Base-by-base conservation (phyloP, 2,888 invertebrate species). In the Mongoloraphidia duomilia region DNA sequence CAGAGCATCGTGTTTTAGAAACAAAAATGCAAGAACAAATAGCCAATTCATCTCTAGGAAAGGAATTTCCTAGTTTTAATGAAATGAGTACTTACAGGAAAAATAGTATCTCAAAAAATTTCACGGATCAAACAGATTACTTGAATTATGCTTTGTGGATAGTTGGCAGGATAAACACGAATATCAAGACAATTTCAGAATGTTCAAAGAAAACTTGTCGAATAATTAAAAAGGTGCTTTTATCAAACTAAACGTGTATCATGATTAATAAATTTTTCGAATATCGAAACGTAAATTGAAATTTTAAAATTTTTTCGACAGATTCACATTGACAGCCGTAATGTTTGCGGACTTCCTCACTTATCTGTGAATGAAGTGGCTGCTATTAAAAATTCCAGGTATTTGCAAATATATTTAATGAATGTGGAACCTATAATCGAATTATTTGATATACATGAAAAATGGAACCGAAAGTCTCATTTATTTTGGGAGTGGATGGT, bases 401-500 rank as follows among this genome's bases (percentile, higher is more conserved):
- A 47, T 36, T 48, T 55, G 8, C 47, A 53, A 47, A 38, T 17
- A 13, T 58, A 57, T 51, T 45, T 59, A 26, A 41, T 47, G 41
- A 40, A 55, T 46, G 49, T 58, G n/a, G 52, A 55, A 44, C 35
- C 40, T 12, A 41, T 55, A 26, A 44, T 49, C 4, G 49, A 52
- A 46, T 50, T 59, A 9, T 17, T 59, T 11, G 54, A 56, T 9
- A 55, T 50, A 40, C 55, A 58, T 47, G 49, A 43, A 35, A 53
- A 53, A 26, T 59, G 59, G 59, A 49, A 53, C 11, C 52, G 52
- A 34, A 55, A 54, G 9, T 53, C 56, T 49, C 41, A 49, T 13
- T 13, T 44, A 26, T 60, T 57, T 53, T 60, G 58, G 59, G 50
- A 58, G 33, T 60, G 59, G 59, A 59, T 60, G 59, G 59, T 60